phyloP scores from a whole-genome alignment of 2,888 invertebrate genomes.

The Rhaphigaster nebulosa region DNA sequence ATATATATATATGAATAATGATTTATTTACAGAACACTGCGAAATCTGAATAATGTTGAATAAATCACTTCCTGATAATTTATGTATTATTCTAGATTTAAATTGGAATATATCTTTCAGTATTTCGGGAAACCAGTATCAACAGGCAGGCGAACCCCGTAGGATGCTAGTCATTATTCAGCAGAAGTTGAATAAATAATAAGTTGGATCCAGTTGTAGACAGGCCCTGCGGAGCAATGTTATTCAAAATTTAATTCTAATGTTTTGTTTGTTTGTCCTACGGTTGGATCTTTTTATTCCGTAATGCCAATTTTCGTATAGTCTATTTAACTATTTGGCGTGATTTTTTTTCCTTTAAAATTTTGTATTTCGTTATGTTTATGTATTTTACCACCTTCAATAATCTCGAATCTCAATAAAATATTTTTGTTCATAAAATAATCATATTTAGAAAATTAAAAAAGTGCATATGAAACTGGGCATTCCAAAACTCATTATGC shows the following conservation, averaged over 20 bases:
- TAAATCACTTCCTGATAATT: background rate
- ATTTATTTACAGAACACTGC: no score
- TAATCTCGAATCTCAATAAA: no score
- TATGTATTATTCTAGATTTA: constrained; percentile 3
- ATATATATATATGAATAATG: no score
- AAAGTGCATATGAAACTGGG: no score
- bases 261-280: background rate
- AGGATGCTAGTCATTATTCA: constrained; percentile 23
- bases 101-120: constrained; percentile 33
- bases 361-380: background rate
- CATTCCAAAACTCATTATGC: no score
- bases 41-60: background rate
- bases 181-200: constrained; percentile 34
- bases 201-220: background rate
- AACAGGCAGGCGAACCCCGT: constrained; percentile 14
- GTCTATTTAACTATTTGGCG: no score
- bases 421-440: no score
- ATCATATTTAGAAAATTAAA: no score
- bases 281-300: background rate
- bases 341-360: background rate
- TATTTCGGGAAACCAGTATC: background rate
- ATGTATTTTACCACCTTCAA: no score
- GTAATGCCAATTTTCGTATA: no score
- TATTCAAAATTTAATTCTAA: constrained; percentile 36
- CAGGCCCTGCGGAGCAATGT: background rate